Percentiles rank a stretch among this genome's conserved stretches.
These are phyloP conservation scores for Laspeyria flexula DNA, from an alignment of 2,888 invertebrate species.

Conservation along the genomic window DNA sequence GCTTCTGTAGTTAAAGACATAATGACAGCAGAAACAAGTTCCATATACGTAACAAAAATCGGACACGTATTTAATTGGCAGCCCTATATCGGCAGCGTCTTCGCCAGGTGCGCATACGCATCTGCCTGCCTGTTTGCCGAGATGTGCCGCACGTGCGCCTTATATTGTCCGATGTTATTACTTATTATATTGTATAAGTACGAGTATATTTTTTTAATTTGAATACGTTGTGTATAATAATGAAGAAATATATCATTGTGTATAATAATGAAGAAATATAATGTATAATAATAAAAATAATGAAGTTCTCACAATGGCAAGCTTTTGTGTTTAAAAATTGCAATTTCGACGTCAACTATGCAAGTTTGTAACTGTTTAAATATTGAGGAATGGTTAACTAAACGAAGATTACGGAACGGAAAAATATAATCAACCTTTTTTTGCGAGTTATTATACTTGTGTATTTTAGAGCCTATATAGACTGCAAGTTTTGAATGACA, in stretches of 20 bases:
- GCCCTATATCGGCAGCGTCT: conserved; percentile 32
- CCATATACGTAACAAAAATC: neutral
- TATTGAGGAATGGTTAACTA: too few relatives aligned
- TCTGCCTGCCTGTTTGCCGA: conserved; percentile 59
- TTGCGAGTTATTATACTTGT: too few relatives aligned
- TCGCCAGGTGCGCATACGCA: conserved; percentile 66
- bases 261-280: neutral
- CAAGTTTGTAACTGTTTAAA: too few relatives aligned
- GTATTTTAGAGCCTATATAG: too few relatives aligned
- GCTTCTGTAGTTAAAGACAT: neutral
- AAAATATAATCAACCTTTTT: too few relatives aligned
- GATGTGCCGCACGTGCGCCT: conserved; percentile 45
- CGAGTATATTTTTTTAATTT: too few relatives aligned
- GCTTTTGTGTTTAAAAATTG: neutral
- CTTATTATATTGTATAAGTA: conserved; percentile 15
- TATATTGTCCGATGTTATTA: conserved; percentile 19
- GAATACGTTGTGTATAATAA: neutral
- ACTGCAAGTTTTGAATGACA: too few relatives aligned
- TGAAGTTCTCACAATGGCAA: neutral
- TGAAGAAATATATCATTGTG: too few relatives aligned
- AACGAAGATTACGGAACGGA: too few relatives aligned
- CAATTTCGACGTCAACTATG: too few relatives aligned
- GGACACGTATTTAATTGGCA: neutral
- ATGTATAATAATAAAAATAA: too few relatives aligned
- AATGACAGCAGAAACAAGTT: neutral